Conservation (phyloP, 2,113 vertebrate genomes). For the human region DNA sequence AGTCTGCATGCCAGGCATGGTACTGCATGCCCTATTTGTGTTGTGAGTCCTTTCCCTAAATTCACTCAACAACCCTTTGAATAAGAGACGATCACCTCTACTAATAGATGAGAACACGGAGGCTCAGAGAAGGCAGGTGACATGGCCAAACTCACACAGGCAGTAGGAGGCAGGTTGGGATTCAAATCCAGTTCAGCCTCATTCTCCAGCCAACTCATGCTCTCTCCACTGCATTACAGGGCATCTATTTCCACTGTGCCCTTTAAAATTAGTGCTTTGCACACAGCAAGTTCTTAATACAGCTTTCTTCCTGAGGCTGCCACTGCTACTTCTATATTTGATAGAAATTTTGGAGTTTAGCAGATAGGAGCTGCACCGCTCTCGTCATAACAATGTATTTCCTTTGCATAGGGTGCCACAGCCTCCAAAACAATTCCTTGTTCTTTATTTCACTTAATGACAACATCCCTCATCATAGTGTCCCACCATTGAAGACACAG, state of each 20-base stretch:
- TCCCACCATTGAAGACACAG: neutral
- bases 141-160: neutral
- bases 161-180: neutral
- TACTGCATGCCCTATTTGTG: neutral
- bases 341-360: neutral
- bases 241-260: neutral
- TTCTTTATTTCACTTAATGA: neutral
- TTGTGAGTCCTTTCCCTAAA: neutral
- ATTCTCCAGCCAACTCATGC: neutral
- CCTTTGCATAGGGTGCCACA: neutral
- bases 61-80: neutral
- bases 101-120: neutral
- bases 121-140: neutral
- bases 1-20: accelerated
- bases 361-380: neutral
- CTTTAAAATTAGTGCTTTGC: neutral
- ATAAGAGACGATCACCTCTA: neutral
- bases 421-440: neutral
- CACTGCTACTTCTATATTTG: neutral
- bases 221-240: neutral
- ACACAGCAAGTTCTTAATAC: neutral
- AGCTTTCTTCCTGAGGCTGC: neutral
- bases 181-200: neutral
- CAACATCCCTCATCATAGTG: neutral
- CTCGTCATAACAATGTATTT: neutral